Base-by-base conservation (phyloP, 2,113 vertebrate species). In the Formicarius rufipectus region DNA sequence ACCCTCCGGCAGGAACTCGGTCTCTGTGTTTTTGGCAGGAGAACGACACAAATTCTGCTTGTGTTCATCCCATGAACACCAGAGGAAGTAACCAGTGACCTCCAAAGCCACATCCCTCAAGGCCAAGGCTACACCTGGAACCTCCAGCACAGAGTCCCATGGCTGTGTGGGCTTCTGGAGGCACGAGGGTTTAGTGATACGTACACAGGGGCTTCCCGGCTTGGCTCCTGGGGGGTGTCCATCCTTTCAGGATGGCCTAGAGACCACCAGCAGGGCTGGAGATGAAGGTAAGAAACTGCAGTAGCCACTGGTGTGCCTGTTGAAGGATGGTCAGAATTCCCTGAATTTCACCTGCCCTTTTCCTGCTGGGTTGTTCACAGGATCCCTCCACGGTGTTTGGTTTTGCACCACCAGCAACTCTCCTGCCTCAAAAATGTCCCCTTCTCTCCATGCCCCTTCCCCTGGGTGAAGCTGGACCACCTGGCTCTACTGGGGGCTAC, bases 111-210 rank as follows among this genome's bases (percentile, higher is more conserved):
- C 4, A 0, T 18, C 21, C 44, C 40, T 10, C 71, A 49, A 35
- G 71, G 33, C 10, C 22, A 44, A 17, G 0, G 13, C 23, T 33
- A 4, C 31, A 7, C 17, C 25, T 0, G 0, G 73, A 52, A 21
- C 1, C 3, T 7, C 3, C 25, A 37, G 47, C 60, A 18, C 5
- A 49, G 52, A 19, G 6, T 37, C 20, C 20, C 2, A 2, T 3
- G 16, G 6, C 31, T 52, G 47, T 7, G 0, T 21, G 72, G 47
- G 28, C 35, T 67, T 31, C 17, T 33, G 12, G 23, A 73, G 60
- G 52, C 13, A 4, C 15, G 10, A 6, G 40, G 22, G 10, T 35
- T 90, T 9, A 72, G 69, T 14, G 23, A 2, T 0, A 7, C 0
- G 0, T 10, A 17, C 42, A 2, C 0, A 1, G 59, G 37, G 37